Conservation (phyloP, 2,113 vertebrate species). For the Helogale parvula region DNA sequence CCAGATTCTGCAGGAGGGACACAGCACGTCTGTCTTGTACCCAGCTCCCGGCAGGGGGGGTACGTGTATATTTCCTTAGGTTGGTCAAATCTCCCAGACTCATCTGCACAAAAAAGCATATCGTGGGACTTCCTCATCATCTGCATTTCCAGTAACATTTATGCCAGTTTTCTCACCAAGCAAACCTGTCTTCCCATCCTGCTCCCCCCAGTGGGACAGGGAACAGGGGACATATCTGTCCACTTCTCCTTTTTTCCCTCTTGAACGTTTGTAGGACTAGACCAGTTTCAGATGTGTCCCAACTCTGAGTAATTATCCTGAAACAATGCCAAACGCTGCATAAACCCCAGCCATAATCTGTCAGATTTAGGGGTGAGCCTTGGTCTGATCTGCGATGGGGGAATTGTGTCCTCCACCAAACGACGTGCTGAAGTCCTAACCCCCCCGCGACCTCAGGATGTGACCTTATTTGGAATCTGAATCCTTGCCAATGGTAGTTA, state of each 20-base stretch:
- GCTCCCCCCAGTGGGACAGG: background rate
- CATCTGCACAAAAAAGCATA: background rate
- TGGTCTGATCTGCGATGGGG: accelerated
- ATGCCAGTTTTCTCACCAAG: background rate
- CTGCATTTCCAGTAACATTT: background rate
- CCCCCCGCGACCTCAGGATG: background rate
- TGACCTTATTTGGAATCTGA: background rate
- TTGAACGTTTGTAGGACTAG: background rate
- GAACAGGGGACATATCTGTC: background rate
- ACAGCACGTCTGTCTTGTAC: background rate
- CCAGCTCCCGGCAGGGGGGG: background rate
- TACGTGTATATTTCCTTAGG: background rate
- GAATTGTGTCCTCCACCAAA: background rate
- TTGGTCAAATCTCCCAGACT: background rate
- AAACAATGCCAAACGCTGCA: background rate
- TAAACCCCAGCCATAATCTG: background rate
- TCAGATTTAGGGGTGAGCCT: background rate
- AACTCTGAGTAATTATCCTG: background rate
- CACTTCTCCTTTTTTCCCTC: background rate
- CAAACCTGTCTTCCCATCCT: background rate
- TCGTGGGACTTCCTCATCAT: accelerated
- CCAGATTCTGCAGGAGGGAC: background rate
- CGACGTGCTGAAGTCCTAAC: background rate
- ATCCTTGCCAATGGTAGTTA: background rate
- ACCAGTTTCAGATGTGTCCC: background rate